phyloP scores from a whole-genome alignment of 2,797 vertebrate genomes.

The Pseudomugil tenellus region DNA sequence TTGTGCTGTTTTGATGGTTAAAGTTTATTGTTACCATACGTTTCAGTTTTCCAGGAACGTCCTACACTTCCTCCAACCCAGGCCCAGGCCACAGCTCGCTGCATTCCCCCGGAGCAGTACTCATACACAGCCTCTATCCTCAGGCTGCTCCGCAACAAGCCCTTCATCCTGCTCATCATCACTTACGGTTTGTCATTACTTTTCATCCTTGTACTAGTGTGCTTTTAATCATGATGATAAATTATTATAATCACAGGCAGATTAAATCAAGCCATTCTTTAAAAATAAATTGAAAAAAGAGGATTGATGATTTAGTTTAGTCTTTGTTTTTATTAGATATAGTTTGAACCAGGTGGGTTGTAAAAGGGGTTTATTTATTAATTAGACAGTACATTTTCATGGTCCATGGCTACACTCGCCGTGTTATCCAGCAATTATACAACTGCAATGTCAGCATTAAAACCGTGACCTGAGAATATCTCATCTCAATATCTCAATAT shows the following conservation, averaged over 20 bases:
- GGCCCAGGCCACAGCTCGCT: slow-evolving; percentile 88
- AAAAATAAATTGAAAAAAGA: neutral
- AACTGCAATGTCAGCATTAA: neutral
- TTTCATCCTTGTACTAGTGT: neutral
- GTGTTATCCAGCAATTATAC: neutral
- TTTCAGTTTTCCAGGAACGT: slow-evolving; percentile 91
- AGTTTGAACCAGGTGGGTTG: neutral
- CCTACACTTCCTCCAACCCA: slow-evolving; percentile 88
- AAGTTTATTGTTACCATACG: slow-evolving; percentile 1
- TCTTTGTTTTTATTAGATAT: too few species aligned
- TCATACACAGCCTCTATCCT: slow-evolving; percentile 88
- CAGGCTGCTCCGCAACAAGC: slow-evolving; percentile 86
- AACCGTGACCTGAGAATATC: neutral
- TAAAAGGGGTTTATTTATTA: neutral
- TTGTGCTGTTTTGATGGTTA: neutral
- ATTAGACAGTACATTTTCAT: neutral
- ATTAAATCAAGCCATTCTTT: neutral
- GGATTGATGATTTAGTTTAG: neutral
- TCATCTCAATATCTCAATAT: too few species aligned
- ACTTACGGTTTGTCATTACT: slow-evolving; percentile 82
- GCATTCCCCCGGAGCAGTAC: slow-evolving; percentile 79
- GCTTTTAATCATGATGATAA: neutral
- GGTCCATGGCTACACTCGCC: neutral
- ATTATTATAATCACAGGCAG: neutral
- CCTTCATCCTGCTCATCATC: slow-evolving; percentile 91